phyloP scores from a whole-genome alignment of 2,113 vertebrate species.

The Empidonax traillii region DNA sequence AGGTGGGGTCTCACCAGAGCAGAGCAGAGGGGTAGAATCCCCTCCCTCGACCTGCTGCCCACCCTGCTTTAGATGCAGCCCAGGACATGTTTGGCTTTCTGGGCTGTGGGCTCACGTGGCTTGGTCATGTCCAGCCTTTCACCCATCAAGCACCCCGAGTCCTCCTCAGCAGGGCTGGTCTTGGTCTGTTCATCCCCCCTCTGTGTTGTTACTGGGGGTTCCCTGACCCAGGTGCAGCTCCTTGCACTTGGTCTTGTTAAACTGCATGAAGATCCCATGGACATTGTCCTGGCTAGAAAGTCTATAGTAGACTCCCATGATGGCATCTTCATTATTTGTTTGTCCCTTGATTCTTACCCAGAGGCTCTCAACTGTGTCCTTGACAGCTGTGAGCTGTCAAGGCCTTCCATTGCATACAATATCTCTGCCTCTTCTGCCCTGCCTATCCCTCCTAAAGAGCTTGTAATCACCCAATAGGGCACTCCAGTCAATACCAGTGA shows the following conservation, averaged over 20 bases:
- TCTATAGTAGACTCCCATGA: fast-evolving
- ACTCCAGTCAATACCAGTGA: too few species aligned
- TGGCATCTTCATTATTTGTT: neutral
- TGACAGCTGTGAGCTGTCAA: neutral
- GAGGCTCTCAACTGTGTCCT: neutral
- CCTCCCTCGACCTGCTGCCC: neutral
- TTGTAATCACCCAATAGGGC: neutral
- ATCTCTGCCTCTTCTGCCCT: neutral
- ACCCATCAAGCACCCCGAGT: neutral
- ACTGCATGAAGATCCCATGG: fast-evolving
- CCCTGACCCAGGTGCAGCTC: neutral
- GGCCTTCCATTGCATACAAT: fast-evolving
- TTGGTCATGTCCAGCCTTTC: neutral
- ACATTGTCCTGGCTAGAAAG: fast-evolving
- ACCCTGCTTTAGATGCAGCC: neutral
- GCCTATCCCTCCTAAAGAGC: fast-evolving
- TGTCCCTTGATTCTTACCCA: neutral
- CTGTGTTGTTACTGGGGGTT: neutral
- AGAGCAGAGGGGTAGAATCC: neutral
- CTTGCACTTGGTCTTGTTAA: neutral
- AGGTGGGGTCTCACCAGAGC: neutral
- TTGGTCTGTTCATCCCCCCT: neutral
- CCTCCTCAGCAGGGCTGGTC: neutral
- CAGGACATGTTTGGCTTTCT: neutral
- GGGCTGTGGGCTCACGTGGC: neutral